Conservation (phyloP, 2,797 vertebrate genomes). For the Astyanax mexicanus region DNA sequence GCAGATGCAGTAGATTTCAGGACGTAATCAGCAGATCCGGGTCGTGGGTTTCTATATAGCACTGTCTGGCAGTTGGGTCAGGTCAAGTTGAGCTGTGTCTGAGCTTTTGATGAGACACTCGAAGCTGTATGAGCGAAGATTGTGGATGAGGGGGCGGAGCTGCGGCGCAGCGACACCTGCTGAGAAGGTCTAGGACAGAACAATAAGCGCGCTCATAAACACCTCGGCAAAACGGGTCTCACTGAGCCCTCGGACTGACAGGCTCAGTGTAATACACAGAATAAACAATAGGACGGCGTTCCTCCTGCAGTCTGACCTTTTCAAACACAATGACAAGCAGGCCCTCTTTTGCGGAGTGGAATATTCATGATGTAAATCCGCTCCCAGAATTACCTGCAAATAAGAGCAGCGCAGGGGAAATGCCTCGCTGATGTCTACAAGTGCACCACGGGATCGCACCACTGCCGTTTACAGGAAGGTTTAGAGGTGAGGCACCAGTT, state of each 20-base stretch:
- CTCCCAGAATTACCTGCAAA: conserved; percentile 20
- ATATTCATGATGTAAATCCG: conserved; percentile 36
- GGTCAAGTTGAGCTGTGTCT: conserved; percentile 1
- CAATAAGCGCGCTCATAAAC: conserved; percentile 26
- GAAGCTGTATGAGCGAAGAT: not conserved
- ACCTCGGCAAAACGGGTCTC: not conserved
- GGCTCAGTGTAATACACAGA: conserved; percentile 10
- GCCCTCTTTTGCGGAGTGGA: not conserved
- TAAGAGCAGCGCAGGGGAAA: conserved; percentile 9
- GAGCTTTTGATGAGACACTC: conserved; percentile 1
- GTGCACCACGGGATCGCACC: not conserved
- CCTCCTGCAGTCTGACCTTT: conserved; percentile 31
- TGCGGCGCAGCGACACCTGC: conserved; percentile 11
- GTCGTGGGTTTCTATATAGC: not conserved
- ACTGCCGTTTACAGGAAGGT: not conserved
- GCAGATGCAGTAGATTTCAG: not conserved
- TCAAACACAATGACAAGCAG: conserved; percentile 25
- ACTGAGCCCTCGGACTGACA: not conserved
- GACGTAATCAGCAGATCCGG: not conserved
- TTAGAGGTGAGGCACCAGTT: not conserved
- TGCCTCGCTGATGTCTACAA: not conserved
- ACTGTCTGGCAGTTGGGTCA: not conserved
- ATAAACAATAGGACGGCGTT: conserved; percentile 17
- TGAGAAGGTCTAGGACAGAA: conserved; percentile 3
- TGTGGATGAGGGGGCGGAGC: not conserved